These are phyloP conservation scores for Camponotus fellah DNA, from an alignment of 2,888 invertebrate genomes.

Conservation along the genomic window DNA sequence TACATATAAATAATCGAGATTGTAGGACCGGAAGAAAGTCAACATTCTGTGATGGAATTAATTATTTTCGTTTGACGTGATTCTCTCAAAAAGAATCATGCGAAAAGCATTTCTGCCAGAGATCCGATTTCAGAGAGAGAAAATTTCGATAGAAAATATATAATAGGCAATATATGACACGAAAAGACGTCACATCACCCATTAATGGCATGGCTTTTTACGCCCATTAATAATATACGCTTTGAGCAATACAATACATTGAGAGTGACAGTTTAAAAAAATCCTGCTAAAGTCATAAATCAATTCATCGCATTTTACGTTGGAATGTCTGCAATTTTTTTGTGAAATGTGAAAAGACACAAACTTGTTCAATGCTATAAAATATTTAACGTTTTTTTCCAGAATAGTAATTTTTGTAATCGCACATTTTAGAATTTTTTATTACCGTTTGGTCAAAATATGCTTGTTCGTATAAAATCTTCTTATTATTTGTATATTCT, in stretches of 20 bases:
- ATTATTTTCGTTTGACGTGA: neutral
- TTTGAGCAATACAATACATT: neutral
- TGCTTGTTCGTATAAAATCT: neutral
- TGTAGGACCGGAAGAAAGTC: neutral
- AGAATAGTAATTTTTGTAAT: neutral
- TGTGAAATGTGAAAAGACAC: neutral
- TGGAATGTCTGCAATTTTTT: neutral
- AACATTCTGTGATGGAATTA: neutral
- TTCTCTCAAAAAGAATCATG: neutral
- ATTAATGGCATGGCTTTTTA: conserved; percentile 7
- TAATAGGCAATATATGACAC: conserved; percentile 5
- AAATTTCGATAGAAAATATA: neutral
- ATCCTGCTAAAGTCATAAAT: neutral
- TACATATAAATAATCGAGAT: neutral
- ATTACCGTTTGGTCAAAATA: neutral
- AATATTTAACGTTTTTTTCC: neutral
- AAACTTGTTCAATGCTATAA: neutral
- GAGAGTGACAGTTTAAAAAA: neutral
- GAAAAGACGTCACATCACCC: conserved; percentile 22
- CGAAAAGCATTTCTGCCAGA: neutral
- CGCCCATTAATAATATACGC: conserved; percentile 6
- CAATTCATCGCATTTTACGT: neutral
- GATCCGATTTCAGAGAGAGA: conserved; percentile 16
- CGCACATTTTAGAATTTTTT: neutral
- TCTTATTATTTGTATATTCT: neutral